Conservation (phyloP, 2,888 invertebrate species). For the Cerceris rybyensis region DNA sequence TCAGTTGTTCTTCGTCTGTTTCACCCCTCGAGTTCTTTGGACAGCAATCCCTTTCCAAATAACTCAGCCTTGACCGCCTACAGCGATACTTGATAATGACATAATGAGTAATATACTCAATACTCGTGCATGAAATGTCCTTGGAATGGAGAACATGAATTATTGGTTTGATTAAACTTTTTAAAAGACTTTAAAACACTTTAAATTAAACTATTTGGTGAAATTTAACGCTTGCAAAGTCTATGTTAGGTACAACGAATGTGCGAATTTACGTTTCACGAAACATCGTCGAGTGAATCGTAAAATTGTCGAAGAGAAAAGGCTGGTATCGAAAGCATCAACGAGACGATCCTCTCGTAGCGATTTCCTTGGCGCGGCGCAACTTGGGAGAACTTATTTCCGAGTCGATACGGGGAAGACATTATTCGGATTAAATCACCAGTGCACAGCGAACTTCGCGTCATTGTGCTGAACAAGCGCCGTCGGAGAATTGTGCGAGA, state of each 20-base stretch:
- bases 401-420: slow-evolving; percentile 39
- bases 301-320: background rate
- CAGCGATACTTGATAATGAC: slow-evolving; percentile 45
- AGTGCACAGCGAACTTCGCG: slow-evolving; percentile 26
- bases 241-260: no score
- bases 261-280: no score
- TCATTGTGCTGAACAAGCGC: slow-evolving; percentile 24
- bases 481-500: slow-evolving; percentile 10
- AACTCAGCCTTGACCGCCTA: slow-evolving; percentile 17
- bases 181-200: no score
- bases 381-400: slow-evolving; percentile 57
- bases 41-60: slow-evolving; percentile 12
- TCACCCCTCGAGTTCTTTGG: background rate
- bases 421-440: slow-evolving; percentile 57
- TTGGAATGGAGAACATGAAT: background rate
- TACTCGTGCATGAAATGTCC: background rate
- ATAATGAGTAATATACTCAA: slow-evolving; percentile 42
- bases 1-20: background rate
- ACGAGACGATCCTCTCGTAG: background rate
- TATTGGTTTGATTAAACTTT: no score
- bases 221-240: no score
- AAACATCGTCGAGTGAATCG: background rate
- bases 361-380: slow-evolving; percentile 42
- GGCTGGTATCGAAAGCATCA: no score
- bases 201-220: no score